These are phyloP conservation scores for Oopsacas minuta DNA, from an alignment of 37 sponge, comb jelly and placozoan species.

Conservation along the genomic window DNA sequence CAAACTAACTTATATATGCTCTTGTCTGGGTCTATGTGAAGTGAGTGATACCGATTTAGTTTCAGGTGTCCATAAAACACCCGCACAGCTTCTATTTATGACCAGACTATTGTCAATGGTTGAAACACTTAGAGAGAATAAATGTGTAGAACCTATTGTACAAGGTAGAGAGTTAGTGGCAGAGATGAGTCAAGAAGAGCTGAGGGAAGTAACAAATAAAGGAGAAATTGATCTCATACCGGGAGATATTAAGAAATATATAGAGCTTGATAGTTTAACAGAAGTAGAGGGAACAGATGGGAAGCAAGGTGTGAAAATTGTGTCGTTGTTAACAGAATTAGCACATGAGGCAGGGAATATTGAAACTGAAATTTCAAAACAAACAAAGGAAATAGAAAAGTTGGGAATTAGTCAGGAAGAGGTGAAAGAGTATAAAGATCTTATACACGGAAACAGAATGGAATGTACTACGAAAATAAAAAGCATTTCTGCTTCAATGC, in stretches of 20 bases:
- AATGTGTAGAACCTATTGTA: background rate
- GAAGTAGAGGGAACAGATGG: background rate
- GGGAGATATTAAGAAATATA: background rate
- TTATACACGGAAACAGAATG: background rate
- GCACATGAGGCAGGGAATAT: background rate
- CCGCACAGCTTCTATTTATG: background rate
- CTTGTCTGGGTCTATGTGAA: background rate
- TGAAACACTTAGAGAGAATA: background rate
- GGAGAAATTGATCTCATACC: background rate
- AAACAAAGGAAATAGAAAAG: background rate
- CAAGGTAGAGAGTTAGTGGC: background rate
- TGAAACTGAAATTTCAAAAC: background rate
- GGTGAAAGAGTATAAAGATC: background rate
- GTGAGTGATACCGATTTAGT: background rate
- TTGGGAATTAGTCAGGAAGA: background rate
- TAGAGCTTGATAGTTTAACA: background rate
- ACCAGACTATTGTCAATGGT: background rate
- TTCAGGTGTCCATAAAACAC: background rate
- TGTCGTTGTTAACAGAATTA: background rate
- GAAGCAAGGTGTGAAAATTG: background rate
- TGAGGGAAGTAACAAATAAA: background rate
- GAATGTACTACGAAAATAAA: constrained; percentile 5
- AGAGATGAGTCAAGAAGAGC: background rate
- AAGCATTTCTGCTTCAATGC: background rate
- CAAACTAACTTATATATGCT: background rate